Evolutionary conservation across 2,888 invertebrate genomes (phyloP), one percentile per base, ranked within the genome.

Genomic region (Dinocampus coccinellae): DNA sequence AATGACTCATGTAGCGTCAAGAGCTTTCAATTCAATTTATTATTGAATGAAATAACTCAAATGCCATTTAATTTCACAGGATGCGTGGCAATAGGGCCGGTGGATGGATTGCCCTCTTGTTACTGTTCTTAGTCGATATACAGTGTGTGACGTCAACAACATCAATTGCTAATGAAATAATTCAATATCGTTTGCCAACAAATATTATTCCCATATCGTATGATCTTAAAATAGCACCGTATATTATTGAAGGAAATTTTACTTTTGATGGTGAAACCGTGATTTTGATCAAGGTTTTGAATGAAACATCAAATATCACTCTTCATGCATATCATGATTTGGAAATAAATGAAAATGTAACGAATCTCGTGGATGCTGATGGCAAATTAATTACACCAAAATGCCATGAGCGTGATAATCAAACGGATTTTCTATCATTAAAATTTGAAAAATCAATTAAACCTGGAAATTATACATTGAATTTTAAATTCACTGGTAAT

Each of bases 401-500:
- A n/a, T 70, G 62, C 20, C 78, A 77, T 29, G 75, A 70, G 47
- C 75, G 77, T 63, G 78, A 77, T 47, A 67, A 70, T 24, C 53
- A 6, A 16, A 65, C 65, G 11, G 67, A 75, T 66, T 76, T 75
- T 63, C 66, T 76, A n/a, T 53, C 65, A 6, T 65, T 76, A 39
- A 47, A 66, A 36, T 76, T 76, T 34, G 70, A 73, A 29, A 53
- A 55, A 53, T 34, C 58, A 3, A 39, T 69, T 7, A 58, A 70
- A n/a, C 63, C 77, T 13, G 87, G 89, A 10, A 90, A 90, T 80
- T 92, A 92, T 74, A 90, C 89, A 0, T 81, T 92, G 26, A 88
- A 90, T 77, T 81, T 92, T 11, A 88, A 90, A 1, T 92, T 91
- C 80, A 83, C 88, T 39, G 92, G 92, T 20, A 84, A 84, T 39